Evolutionary conservation across 1,140 invertebrate genomes (phyloP), one percentile per base, ranked within the genome.

Genomic region (Atta cephalotes): DNA sequence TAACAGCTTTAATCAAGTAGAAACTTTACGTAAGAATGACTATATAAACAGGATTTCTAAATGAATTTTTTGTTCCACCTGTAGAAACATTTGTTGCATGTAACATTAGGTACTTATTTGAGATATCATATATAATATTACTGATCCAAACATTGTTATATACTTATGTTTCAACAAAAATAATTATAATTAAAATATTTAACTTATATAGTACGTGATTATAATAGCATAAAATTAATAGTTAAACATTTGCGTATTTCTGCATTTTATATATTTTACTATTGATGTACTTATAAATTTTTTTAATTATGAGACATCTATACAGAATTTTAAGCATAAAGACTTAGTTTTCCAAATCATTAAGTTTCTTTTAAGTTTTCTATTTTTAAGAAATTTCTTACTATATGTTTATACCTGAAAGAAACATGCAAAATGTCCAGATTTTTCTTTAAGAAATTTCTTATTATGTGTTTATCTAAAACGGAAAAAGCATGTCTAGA

Each of bases 21-120:
- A 49, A 65, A 35, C 25, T 66, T 79, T 79, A 79, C 25, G 18
- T 79, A 79, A 35, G 2, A 79, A 35, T 2, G 14, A 65, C 10
- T 51, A 0, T 18, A 79, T 4, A 18, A 53, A 51, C 21, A 66
- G n/a, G 45, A 65, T 79, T 18, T 28, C 6, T 45, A 63, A 5
- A 45, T 25, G 21, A n/a, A 45, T 16, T 62, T 31, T 49, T 78
- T 45, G 16, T 6, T 0, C 10, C 9, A 45, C 1, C 2, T 16
- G 28, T 51, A 66, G 14, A 49, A 7, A 2, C 3, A 10, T n/a
- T 10, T 31, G 14, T 10, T 65, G 39, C 31, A 21, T 5, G 3
- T 74, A 58, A n/a, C 2, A 18, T 2, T 74, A 45, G 2, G 9
- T 3, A 58, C 2, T 25, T 21, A 25, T 62, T 9, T 12, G 35